Base-by-base conservation (phyloP, 2,113 vertebrate species). In the Leptosomus discolor region DNA sequence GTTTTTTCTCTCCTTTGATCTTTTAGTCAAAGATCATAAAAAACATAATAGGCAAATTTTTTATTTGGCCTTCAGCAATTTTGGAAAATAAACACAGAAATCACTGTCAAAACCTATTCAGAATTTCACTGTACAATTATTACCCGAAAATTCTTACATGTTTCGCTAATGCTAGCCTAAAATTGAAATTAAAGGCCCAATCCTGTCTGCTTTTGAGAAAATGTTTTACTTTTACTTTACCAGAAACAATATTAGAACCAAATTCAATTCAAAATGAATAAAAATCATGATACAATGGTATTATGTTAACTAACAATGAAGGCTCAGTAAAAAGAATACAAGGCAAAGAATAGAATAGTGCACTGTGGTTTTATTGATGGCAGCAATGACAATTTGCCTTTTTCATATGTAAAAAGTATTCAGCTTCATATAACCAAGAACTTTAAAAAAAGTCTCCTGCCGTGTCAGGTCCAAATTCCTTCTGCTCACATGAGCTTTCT, bases 381-480 rank as follows among this genome's bases (percentile, higher is more conserved):
- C 81, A 97, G 87, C 94, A 97, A 96, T 88, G 97, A 97, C 88
- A 95, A 95, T 96, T 77, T 97, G 88, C 90, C 90, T 90, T 50
- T 97, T 97, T 88, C 43, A 89, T 87, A 92, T 92, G 97, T 97
- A 98, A 98, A 98, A 98, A 96, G 87, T 97, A 90, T 96, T 97
- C 85, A 83, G 86, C 71, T 92, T 97, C 96, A 91, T 95, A 51
- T 86, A 97, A 97, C 36, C 98, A 92, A 95, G 69, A 96, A 97
- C 75, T 97, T n/a, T 97, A 88, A 74, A 84, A 96, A 96, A 97
- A 97, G 94, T 96, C 96, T 97, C 67, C 83, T 88, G 57, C 87
- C 57, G 57, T 85, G 41, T 80, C 92, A 92, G 85, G 86, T 96
- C 77, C 65, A 82, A 92, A 94, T 73, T 96, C 88, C 85, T 97